Base-by-base conservation (phyloP, 2,888 invertebrate genomes). In the Deilephila elpenor region DNA sequence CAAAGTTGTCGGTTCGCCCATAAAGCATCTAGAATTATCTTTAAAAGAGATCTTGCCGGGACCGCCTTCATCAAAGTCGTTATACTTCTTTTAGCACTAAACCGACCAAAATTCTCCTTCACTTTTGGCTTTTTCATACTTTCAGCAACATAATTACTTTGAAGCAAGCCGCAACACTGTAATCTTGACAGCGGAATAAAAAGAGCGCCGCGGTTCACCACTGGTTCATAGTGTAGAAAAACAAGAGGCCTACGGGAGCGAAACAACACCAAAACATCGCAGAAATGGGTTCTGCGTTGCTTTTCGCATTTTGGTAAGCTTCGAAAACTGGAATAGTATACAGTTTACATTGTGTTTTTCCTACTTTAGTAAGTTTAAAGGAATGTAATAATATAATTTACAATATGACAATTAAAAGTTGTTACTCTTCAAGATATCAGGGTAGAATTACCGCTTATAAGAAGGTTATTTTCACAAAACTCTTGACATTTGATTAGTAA, bases 1-100 rank as follows among this genome's bases (percentile, higher is more conserved):
- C 67, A 51, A 67, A 67, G 67, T 67, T 67, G 44, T 67, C 25
- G 20, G 51, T 67, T 51, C 67, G 51, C 19, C 51, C 51, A 67
- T 67, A 67, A 67, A 67, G n/a, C 67, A 67, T 67, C 67, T 67
- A 67, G 67, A 67, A 67, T 67, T 25, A 67, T 67, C 67, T 67
- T 67, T 51, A 67, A 67, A 67, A 67, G 67, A 67, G 67, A 67
- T 51, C 67, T 67, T 44, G 51, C 17, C 51, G 67, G 67, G 51
- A 37, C 59, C 56, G 67, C 67, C 34, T 59, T 59, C 64, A 73
- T 72, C 67, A 73, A 64, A 29, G 67, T 73, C 53, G 25, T 61
- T 71, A 71, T 61, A 61, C 61, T 71, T 51, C 61, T 72, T 56
- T 72, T 64, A 64, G 59, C 64, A 73, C 64, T 73, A 64, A 73